These are phyloP conservation scores for Nemotelus pantherinus DNA, from an alignment of 2,888 invertebrate species.

Conservation along the genomic window DNA sequence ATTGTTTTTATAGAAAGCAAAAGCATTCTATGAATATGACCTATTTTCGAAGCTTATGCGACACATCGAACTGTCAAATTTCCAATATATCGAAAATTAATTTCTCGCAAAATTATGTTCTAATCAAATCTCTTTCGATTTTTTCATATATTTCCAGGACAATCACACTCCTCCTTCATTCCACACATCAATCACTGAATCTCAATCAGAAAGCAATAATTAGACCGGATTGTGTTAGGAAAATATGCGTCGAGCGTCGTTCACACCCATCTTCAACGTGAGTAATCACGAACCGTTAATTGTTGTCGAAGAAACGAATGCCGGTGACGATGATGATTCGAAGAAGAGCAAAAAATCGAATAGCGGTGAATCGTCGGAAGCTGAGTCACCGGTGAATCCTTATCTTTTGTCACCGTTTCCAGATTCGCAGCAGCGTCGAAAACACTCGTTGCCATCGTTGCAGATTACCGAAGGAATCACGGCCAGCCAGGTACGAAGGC, in stretches of 20 bases:
- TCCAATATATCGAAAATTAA: too few relatives aligned
- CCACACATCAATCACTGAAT: background rate
- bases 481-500: constrained; percentile 84
- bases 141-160: constrained; percentile 38
- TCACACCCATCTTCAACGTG: constrained; percentile 69
- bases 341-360: constrained; percentile 64
- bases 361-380: constrained; percentile 71
- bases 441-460: constrained; percentile 85
- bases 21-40: too few relatives aligned
- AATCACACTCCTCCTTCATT: constrained; percentile 20
- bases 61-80: too few relatives aligned
- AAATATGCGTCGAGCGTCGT: constrained; percentile 75
- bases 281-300: constrained; percentile 79
- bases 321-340: constrained; percentile 72
- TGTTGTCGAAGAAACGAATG: constrained; percentile 81
- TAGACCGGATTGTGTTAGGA: background rate
- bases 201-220: constrained; percentile 10
- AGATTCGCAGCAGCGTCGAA: constrained; percentile 77
- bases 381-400: constrained; percentile 83
- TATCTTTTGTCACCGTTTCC: constrained; percentile 84
- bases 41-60: too few relatives aligned
- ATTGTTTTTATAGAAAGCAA: too few relatives aligned
- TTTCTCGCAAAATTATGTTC: background rate
- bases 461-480: constrained; percentile 87
- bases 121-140: background rate